These are phyloP conservation scores for Halcyon chelicuti DNA, from an alignment of 2,797 vertebrate genomes.

Conservation along the genomic window DNA sequence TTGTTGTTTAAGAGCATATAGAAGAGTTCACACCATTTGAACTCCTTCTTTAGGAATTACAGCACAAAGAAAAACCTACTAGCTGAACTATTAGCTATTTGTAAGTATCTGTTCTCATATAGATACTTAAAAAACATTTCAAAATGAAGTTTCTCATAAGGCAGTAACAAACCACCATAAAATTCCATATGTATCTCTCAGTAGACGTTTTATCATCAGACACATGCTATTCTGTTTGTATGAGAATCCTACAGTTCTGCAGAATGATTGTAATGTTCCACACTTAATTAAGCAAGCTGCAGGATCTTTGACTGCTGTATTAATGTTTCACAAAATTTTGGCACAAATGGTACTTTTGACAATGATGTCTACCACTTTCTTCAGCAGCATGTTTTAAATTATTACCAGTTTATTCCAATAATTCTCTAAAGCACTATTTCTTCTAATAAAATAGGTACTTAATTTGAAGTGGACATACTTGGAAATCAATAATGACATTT, in stretches of 20 bases:
- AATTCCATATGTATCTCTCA: neutral
- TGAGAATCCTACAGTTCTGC: neutral
- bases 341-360: neutral
- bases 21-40: neutral
- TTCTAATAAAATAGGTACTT: neutral
- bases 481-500: neutral
- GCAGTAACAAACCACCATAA: neutral
- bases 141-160: neutral
- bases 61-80: neutral
- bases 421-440: neutral
- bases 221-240: neutral
- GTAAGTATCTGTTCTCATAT: neutral
- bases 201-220: neutral
- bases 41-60: neutral
- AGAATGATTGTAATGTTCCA: neutral
- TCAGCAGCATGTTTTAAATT: neutral
- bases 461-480: neutral
- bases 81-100: too few relatives aligned
- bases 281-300: slow-evolving; percentile 9
- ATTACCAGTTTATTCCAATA: neutral
- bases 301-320: neutral
- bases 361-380: neutral
- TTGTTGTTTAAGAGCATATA: neutral
- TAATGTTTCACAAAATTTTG: neutral
- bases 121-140: neutral